These are phyloP conservation scores for Scelioninae gen. 2 DNA, from an alignment of 2,888 invertebrate species.

Conservation along the genomic window DNA sequence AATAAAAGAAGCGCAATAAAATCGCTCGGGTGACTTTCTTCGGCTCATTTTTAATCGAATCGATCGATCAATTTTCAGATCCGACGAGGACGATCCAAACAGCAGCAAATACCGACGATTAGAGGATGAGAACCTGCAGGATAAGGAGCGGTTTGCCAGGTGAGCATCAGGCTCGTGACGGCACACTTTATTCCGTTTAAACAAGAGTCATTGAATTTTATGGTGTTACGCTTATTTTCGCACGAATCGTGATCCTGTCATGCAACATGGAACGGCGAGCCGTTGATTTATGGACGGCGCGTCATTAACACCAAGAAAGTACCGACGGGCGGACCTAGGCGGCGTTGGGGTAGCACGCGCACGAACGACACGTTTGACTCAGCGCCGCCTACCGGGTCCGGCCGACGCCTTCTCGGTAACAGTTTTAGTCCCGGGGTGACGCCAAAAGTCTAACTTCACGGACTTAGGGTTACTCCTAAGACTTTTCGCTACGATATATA, in stretches of 20 bases:
- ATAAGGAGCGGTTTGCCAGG: constrained; percentile 98
- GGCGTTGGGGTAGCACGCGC: not conserved
- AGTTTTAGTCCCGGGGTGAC: too few species aligned
- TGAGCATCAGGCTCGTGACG: constrained; percentile 75
- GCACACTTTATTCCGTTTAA: constrained; percentile 51
- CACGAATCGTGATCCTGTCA: constrained; percentile 52
- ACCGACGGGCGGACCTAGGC: constrained; percentile 5
- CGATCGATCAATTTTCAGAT: constrained; percentile 78
- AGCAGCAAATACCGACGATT: constrained; percentile 89
- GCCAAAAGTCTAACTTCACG: too few species aligned
- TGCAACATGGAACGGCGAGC: constrained; percentile 29
- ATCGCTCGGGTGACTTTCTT: too few species aligned
- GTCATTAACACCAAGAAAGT: constrained; percentile 34
- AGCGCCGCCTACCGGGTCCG: not conserved
- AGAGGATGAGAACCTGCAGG: constrained; percentile 96
- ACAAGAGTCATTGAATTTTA: constrained; percentile 57
- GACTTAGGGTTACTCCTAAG: too few species aligned
- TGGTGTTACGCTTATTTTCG: constrained; percentile 57
- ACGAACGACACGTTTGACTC: not conserved
- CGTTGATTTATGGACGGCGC: constrained; percentile 47
- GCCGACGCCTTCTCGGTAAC: not conserved
- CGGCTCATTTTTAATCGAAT: not conserved
- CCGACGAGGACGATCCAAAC: constrained; percentile 92
- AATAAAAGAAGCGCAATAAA: too few species aligned
- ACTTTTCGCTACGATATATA: too few species aligned